Conservation (phyloP, 2,113 vertebrate species). For the Engraulis encrasicolus region DNA sequence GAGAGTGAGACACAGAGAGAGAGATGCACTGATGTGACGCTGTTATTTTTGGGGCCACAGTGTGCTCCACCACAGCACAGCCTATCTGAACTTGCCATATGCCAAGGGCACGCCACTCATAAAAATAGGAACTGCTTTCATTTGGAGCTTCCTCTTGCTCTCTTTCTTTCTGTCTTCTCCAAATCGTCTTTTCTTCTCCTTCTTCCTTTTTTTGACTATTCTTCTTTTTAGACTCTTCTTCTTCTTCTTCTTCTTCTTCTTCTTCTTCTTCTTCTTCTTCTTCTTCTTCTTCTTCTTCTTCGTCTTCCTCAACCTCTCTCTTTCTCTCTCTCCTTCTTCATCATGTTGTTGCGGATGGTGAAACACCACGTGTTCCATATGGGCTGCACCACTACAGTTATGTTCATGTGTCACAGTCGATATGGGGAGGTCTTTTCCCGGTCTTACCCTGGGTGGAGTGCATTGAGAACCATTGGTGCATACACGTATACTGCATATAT, state of each 20-base stretch:
- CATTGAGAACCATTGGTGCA: no score
- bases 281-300: not conserved
- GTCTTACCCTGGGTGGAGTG: not conserved
- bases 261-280: not conserved
- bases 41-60: constrained; percentile 3
- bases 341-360: not conserved
- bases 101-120: not conserved
- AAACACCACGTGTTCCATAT: not conserved
- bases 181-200: not conserved
- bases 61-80: not conserved
- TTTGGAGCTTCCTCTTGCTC: not conserved
- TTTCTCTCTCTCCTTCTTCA: not conserved
- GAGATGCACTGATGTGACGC: not conserved
- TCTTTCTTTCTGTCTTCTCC: not conserved
- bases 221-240: not conserved
- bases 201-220: no score
- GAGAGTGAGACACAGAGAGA: no score
- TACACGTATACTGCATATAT: no score
- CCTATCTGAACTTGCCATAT: constrained; percentile 15
- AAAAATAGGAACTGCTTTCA: constrained; percentile 16
- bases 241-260: not conserved
- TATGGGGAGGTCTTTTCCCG: not conserved
- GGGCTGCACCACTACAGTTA: not conserved
- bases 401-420: not conserved
- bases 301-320: not conserved